phyloP scores from a whole-genome alignment of 2,797 vertebrate species.

The Myiothlypis coronata region DNA sequence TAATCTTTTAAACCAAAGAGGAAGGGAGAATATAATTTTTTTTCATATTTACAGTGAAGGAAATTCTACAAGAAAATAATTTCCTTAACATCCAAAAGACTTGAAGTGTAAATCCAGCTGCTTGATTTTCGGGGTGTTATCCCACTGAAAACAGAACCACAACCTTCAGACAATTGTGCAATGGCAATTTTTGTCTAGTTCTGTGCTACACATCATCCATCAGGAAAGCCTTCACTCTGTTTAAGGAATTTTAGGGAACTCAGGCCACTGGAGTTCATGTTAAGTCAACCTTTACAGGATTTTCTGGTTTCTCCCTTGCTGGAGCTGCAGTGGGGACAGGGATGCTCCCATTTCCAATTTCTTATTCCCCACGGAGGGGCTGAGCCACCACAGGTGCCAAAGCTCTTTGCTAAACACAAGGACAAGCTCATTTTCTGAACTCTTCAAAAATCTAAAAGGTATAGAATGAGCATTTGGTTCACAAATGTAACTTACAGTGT shows the following conservation, averaged over 20 bases:
- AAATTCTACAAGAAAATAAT: neutral
- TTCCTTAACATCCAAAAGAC: neutral
- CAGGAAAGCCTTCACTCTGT: neutral
- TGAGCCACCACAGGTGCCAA: neutral
- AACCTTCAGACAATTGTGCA: neutral
- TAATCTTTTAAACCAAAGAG: neutral
- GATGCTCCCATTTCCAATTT: neutral
- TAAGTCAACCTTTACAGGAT: neutral
- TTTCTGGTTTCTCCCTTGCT: neutral
- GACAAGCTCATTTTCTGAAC: neutral
- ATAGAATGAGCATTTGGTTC: fast-evolving
- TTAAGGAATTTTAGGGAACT: neutral
- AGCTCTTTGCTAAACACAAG: neutral
- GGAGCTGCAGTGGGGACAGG: neutral
- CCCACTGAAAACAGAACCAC: neutral
- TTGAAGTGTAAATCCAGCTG: neutral
- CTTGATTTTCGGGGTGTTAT: neutral
- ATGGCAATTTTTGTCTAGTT: neutral
- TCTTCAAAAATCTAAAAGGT: neutral
- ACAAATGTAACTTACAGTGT: neutral
- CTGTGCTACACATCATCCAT: neutral
- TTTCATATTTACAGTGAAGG: neutral
- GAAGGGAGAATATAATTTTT: neutral
- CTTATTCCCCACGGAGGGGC: neutral
- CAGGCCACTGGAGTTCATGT: neutral